Evolutionary conservation across 2,797 vertebrate genomes (phyloP).

Genomic region (Bufotes viridis): DNA sequence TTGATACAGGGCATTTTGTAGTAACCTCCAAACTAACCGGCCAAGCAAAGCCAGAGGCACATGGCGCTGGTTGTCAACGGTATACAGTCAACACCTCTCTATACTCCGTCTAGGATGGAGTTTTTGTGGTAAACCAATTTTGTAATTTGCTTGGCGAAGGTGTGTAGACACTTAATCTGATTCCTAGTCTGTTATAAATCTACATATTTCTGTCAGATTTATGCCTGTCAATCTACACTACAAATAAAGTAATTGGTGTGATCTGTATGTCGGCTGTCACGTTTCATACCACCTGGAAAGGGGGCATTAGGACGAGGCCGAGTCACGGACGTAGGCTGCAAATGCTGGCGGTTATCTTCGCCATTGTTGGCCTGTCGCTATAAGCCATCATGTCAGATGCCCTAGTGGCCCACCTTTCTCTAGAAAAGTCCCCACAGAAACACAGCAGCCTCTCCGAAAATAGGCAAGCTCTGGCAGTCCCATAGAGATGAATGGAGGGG

Average conservation of each 20-base stretch:
- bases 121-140: slow-evolving; percentile 50
- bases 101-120: slow-evolving; percentile 32
- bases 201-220: slow-evolving; percentile 61
- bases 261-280: slow-evolving; percentile 38
- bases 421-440: no score
- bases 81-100: slow-evolving; percentile 18
- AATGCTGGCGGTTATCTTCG: no score
- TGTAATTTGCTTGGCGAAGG: slow-evolving; percentile 57
- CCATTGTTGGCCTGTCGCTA: no score
- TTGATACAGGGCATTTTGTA: slow-evolving; percentile 62
- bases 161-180: slow-evolving; percentile 59
- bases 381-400: no score
- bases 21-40: slow-evolving; percentile 50
- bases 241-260: slow-evolving; percentile 62
- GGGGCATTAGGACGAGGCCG: no score
- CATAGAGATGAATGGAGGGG: no score
- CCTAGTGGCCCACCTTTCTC: no score
- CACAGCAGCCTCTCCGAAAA: no score
- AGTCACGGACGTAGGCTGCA: no score
- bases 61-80: not conserved
- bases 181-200: slow-evolving; percentile 57
- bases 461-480: no score
- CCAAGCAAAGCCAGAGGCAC: slow-evolving; percentile 34
- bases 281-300: slow-evolving; percentile 8
- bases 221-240: slow-evolving; percentile 63